phyloP scores from a whole-genome alignment of 2,113 vertebrate species.

The Circaetus cinerascens region DNA sequence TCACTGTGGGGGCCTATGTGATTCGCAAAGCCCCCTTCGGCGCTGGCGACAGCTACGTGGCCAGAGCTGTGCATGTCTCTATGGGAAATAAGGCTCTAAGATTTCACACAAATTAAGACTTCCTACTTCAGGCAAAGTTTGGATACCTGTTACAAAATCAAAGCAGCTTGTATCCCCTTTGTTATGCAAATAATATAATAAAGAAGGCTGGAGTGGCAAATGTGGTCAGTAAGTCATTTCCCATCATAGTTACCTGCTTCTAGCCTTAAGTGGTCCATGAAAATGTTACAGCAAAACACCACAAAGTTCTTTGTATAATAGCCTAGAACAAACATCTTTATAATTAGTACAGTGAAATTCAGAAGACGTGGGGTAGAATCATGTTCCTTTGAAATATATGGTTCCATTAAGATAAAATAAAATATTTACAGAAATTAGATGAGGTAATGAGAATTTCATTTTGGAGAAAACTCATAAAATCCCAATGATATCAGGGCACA shows the following conservation, averaged over 20 bases:
- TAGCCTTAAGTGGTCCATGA: background rate
- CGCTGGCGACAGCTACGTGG: background rate
- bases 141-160: background rate
- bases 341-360: background rate
- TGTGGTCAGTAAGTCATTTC: background rate
- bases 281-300: background rate
- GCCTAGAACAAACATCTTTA: background rate
- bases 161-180: background rate
- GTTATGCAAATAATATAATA: background rate
- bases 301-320: background rate
- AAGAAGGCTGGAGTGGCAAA: background rate
- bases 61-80: background rate
- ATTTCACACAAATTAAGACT: background rate
- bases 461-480: background rate
- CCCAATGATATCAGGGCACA: background rate
- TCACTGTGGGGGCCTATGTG: background rate
- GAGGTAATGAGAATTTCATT: background rate
- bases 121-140: background rate
- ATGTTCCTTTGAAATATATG: background rate
- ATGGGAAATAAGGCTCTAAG: background rate
- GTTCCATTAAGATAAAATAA: background rate
- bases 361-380: background rate
- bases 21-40: background rate
- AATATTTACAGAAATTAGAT: constrained; percentile 3
- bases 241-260: fast-evolving